Percentiles rank a stretch among this genome's conserved stretches.
Evolutionary conservation across 2,888 invertebrate genomes (phyloP).

Genomic region (Emmelina monodactyla): DNA sequence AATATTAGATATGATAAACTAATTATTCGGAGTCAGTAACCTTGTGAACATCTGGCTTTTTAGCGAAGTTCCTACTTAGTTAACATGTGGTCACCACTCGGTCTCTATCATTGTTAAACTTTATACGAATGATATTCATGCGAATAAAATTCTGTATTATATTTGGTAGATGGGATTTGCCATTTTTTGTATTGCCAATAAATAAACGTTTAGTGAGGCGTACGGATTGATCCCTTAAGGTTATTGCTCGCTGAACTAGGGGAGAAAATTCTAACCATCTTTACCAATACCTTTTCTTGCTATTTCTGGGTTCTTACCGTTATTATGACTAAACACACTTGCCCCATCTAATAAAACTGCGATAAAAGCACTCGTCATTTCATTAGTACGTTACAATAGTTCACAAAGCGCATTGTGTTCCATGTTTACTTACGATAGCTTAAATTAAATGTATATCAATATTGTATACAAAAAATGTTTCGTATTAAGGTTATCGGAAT

Average conservation of each 20-base stretch:
- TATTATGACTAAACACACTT: too few species aligned
- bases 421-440: too few species aligned
- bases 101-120: constrained; percentile 19
- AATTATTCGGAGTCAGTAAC: constrained; percentile 34
- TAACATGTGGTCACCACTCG: constrained; percentile 56
- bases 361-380: too few species aligned
- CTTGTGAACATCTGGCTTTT: constrained; percentile 49
- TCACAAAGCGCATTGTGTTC: too few species aligned
- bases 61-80: constrained; percentile 35
- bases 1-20: constrained; percentile 12
- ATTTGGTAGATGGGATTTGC: background rate
- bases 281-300: too few species aligned
- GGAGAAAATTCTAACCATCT: too few species aligned
- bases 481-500: too few species aligned
- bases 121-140: background rate
- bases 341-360: too few species aligned
- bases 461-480: too few species aligned
- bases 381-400: too few species aligned
- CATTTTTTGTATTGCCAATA: constrained; percentile 17
- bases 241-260: constrained; percentile 22
- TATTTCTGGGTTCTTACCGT: too few species aligned
- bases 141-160: background rate
- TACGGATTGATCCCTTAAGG: constrained; percentile 27
- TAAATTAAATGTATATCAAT: too few species aligned
- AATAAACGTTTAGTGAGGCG: constrained; percentile 22